Base-by-base conservation (phyloP, 2,888 invertebrate species). In the Drosophila lutescens region DNA sequence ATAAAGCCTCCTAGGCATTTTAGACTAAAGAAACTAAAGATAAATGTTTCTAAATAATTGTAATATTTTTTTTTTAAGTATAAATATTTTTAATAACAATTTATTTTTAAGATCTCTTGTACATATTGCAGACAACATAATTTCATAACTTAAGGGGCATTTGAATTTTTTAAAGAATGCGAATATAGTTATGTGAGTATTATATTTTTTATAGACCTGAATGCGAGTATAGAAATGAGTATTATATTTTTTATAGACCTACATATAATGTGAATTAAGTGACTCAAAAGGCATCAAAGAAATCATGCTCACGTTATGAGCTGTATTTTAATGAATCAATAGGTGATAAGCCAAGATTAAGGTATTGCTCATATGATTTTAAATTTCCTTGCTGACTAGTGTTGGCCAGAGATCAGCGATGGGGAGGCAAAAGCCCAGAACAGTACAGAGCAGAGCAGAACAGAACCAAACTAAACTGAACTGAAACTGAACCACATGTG, bases 401-500 rank as follows among this genome's bases (percentile, higher is more conserved):
- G 87, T 72, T 57, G 38, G 54, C 65, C 46, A 60, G 50, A 76
- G 78, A 86, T 81, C 79, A 51, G 74, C 66, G 59, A 65, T 74
- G 84, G 71, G 69, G 68, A 76, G 76, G 61, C 78, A 63, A 61
- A 69, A 72, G 68, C 46, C 70, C 46, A 67, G 61, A 76, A 30
- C 53, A 67, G 61, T 73, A 30, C 53, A 40, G 41, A 20, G 10
- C 44, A 20, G 20, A 20, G 20, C 20, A 12, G 4, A 44, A 36
- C 61, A 30, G 30, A 46, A 74, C 67, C 9, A 4, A 41, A 17
- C 43, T 13, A 43, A 43, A 56, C 62, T 32, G 32, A 47, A 75
- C 65, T 47, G 62, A 38, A 61, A 62, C 49, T 57, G 72, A 77
- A 44, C 68, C 83, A 72, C 86, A 81, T 80, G 77, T 80, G 80